phyloP scores from a whole-genome alignment of 2,113 vertebrate genomes.

The Setophaga petechia region DNA sequence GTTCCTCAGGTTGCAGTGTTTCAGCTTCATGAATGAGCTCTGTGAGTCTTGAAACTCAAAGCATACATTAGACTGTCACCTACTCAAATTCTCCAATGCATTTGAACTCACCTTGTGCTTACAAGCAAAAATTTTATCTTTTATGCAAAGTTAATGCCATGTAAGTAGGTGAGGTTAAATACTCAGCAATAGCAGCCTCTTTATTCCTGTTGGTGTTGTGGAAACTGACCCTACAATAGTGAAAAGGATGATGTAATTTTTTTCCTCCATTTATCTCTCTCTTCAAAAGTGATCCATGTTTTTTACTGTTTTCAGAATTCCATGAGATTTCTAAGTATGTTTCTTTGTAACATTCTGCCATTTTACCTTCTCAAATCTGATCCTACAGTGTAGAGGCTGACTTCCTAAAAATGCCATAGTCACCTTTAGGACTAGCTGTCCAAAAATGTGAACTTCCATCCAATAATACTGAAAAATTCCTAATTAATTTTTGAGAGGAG shows the following conservation, averaged over 20 bases:
- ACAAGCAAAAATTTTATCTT: not conserved
- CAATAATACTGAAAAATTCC: not conserved
- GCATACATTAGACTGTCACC: not conserved
- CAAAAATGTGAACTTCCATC: not conserved
- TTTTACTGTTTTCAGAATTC: not conserved
- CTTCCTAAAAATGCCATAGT: not conserved
- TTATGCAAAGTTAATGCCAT: not conserved
- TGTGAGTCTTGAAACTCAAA: not conserved
- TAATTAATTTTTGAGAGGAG: not conserved
- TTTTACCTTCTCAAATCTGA: not conserved
- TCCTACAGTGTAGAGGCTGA: not conserved
- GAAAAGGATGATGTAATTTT: not conserved
- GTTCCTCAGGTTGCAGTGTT: not conserved
- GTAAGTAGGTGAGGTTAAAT: not conserved
- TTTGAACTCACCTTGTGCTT: not conserved
- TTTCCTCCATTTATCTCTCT: not conserved
- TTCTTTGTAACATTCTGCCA: not conserved
- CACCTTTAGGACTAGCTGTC: not conserved
- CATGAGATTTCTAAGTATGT: not conserved
- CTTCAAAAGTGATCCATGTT: not conserved
- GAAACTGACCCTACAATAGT: not conserved
- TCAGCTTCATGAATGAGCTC: not conserved
- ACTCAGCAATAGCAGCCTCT: not conserved
- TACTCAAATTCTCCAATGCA: not conserved
- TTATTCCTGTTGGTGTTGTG: not conserved